Base-by-base conservation (phyloP, 2,888 invertebrate genomes). In the Lacanobia wlatinum region DNA sequence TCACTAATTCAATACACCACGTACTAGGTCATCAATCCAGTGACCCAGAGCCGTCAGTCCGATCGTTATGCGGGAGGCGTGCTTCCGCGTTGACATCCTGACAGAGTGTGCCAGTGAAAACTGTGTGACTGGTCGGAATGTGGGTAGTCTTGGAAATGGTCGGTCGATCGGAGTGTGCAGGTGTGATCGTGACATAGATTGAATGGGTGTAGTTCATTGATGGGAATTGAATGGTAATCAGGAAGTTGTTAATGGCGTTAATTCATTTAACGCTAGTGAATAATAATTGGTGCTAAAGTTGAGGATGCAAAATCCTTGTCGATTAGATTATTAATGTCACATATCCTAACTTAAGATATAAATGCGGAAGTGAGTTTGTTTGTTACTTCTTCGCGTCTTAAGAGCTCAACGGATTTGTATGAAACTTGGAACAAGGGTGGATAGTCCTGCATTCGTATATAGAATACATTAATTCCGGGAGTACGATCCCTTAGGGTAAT, bases 41-140 rank as follows among this genome's bases (percentile, higher is more conserved):
- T 81, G 84, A 79, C 86, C 84, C n/a, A 85, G 9, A 70, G 48
- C 66, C 74, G 56, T 61, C 66, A 68, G 38, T 46, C 28, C 59
- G 38, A 72, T 83, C 73, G 58, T 58, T 76, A 84, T 85, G 71
- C 81, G 59, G 43, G 59, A 60, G 46, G 21, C 67, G 76, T 75
- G 82, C 70, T 84, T 73, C 86, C 78, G 75, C 65, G 48, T 68
- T 61, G 66, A 74, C 63, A 62, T 78, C 78, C 78, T 77, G 62
- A 82, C 21, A n/a, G 67, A 78, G 79, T 76, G 64, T 80, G 84
- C 59, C 81, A 81, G 86, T 66, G 84, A 85, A 84, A 84, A 80
- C 66, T 58, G 53, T 61, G 67, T 56, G 40, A 28, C 28, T 65
- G 14, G 38, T 63, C 43, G 67, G 67, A 68, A 80, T 80, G 79